Conservation (phyloP, 2,888 invertebrate genomes). For the Gonocerus acuteangulatus region DNA sequence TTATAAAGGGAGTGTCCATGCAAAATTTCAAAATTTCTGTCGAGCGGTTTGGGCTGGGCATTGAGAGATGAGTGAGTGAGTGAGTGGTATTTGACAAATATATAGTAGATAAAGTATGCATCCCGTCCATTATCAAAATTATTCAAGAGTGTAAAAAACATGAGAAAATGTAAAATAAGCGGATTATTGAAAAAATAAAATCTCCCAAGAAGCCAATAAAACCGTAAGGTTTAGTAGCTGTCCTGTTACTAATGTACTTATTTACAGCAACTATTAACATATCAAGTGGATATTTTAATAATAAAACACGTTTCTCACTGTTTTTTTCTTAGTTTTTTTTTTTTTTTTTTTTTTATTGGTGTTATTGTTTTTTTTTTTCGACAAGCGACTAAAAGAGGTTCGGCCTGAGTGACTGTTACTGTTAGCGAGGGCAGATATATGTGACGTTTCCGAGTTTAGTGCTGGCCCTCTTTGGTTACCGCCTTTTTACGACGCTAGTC, state of each 20-base stretch:
- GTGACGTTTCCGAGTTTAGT: background rate
- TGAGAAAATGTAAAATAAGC: background rate
- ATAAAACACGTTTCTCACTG: slow-evolving; percentile 11
- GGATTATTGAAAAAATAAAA: background rate
- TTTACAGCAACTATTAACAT: slow-evolving; percentile 35
- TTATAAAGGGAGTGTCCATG: too few species aligned
- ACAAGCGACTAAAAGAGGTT: background rate
- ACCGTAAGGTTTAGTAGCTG: slow-evolving; percentile 14
- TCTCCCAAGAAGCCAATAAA: background rate
- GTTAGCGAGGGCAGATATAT: background rate
- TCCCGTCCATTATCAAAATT: too few species aligned
- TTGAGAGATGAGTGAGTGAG: too few species aligned
- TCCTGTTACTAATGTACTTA: slow-evolving; percentile 26
- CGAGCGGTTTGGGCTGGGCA: too few species aligned
- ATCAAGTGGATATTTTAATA: slow-evolving; percentile 36
- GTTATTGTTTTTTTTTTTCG: background rate
- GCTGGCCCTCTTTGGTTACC: background rate
- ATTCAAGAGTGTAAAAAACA: too few species aligned
- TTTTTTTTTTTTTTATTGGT: background rate
- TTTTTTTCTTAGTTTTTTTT: background rate
- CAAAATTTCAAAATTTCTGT: too few species aligned
- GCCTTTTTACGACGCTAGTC: background rate
- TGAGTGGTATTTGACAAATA: too few species aligned
- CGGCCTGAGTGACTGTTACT: background rate
- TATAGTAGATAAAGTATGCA: too few species aligned